phyloP scores from a whole-genome alignment of 2,113 vertebrate genomes.

The Ammodramus savannarum region DNA sequence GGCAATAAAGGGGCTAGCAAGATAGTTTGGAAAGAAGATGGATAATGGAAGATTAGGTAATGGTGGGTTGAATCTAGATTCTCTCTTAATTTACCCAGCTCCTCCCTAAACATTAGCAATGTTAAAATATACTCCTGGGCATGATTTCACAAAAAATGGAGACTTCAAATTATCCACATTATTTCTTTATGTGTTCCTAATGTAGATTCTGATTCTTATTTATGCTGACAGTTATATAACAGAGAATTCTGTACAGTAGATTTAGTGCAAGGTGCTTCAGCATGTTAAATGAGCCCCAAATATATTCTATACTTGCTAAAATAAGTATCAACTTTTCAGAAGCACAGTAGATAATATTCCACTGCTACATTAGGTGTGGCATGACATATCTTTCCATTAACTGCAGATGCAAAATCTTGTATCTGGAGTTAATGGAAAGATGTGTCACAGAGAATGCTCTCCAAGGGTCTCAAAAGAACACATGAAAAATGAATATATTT shows the following conservation, averaged over 20 bases:
- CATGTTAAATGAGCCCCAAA: neutral
- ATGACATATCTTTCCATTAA: neutral
- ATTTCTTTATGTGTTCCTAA: neutral
- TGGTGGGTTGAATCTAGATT: neutral
- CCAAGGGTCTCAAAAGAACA: neutral
- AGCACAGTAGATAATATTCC: neutral
- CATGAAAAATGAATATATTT: neutral
- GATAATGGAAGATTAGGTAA: neutral
- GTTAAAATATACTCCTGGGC: neutral
- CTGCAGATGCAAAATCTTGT: neutral
- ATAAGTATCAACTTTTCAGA: neutral
- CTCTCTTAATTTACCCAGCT: neutral
- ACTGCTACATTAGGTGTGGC: neutral
- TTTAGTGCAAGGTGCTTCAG: neutral
- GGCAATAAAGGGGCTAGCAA: neutral
- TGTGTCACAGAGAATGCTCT: neutral
- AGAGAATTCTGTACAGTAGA: neutral
- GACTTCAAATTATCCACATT: neutral
- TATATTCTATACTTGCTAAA: neutral
- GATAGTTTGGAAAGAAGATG: neutral
- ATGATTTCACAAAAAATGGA: slow-evolving; percentile 15
- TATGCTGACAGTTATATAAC: neutral
- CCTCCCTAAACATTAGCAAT: neutral
- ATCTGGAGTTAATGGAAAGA: neutral
- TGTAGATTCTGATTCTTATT: neutral